A percentile compares a stretch with the other conserved stretches of the same genome.
Evolutionary conservation across 2,888 invertebrate species (phyloP).

Genomic region (Glomeris marginata): DNA sequence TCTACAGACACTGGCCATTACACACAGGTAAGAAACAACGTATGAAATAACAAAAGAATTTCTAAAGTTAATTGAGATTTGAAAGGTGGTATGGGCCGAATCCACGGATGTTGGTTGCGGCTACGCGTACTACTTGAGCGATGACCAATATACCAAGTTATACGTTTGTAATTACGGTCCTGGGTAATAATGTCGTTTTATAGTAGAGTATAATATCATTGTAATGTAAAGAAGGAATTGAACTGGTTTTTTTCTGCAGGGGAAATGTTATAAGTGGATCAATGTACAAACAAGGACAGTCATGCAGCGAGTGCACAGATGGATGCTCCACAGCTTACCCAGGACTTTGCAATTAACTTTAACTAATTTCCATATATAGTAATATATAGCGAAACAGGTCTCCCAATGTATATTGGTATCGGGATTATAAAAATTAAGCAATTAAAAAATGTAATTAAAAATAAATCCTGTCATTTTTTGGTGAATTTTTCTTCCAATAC

Average conservation of each 20-base stretch:
- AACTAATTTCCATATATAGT: neutral
- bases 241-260: neutral
- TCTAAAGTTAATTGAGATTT: no score
- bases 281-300: slow-evolving; percentile 2
- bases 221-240: neutral
- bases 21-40: slow-evolving; percentile 42
- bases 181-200: slow-evolving; percentile 22
- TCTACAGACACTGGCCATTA: slow-evolving; percentile 26
- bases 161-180: slow-evolving; percentile 77
- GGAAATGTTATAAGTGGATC: slow-evolving; percentile 3
- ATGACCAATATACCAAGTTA: slow-evolving; percentile 48
- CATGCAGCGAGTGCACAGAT: neutral
- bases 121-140: neutral
- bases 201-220: no score
- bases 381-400: no score
- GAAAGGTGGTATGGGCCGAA: slow-evolving; percentile 8
- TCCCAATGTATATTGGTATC: no score
- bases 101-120: slow-evolving; percentile 1
- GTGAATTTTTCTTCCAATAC: no score
- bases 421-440: no score
- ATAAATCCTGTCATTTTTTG: no score
- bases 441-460: no score
- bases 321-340: slow-evolving; percentile 4
- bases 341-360: slow-evolving; percentile 4
- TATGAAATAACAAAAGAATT: slow-evolving; percentile 83